phyloP scores from a whole-genome alignment of 1,140 invertebrate genomes.

The Archivesica marissinica region DNA sequence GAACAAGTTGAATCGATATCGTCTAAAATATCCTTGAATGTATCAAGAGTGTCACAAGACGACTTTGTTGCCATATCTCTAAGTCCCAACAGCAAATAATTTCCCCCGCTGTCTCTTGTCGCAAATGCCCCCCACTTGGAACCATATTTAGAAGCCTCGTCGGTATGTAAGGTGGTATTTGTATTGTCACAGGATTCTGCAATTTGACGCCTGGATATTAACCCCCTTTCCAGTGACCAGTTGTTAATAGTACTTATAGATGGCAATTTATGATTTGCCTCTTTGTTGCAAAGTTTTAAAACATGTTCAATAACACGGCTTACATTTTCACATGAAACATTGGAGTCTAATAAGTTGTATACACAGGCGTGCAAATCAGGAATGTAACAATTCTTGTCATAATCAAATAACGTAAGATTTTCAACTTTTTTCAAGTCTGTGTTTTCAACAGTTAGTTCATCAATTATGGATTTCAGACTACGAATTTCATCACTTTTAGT shows the following conservation, averaged over 20 bases:
- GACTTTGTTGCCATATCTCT: slow-evolving; percentile 46
- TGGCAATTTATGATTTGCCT: slow-evolving; percentile 23
- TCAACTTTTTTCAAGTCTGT: not conserved
- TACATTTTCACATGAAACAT: slow-evolving; percentile 29
- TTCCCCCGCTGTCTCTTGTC: not conserved
- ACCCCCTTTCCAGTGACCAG: slow-evolving; percentile 28
- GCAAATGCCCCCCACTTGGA: slow-evolving; percentile 8
- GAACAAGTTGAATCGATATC: slow-evolving; percentile 22
- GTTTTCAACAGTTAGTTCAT: not conserved
- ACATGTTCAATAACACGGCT: not conserved
- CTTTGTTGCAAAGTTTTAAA: not conserved
- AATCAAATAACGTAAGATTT: not conserved
- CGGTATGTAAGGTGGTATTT: slow-evolving; percentile 24
- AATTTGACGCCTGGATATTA: slow-evolving; percentile 31
- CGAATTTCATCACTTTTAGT: not conserved
- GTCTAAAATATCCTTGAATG: slow-evolving; percentile 30
- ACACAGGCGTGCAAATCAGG: not conserved
- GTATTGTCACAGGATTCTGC: not conserved
- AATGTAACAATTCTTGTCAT: not conserved
- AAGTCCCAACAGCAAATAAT: slow-evolving; percentile 7
- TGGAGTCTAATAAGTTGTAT: not conserved
- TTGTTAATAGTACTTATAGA: slow-evolving; percentile 24
- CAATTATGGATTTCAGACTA: not conserved
- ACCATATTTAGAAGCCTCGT: slow-evolving; percentile 39
- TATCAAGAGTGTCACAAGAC: not conserved